Evolutionary conservation across 2,797 vertebrate species (phyloP).

Genomic region (Emydoidea blandingii): DNA sequence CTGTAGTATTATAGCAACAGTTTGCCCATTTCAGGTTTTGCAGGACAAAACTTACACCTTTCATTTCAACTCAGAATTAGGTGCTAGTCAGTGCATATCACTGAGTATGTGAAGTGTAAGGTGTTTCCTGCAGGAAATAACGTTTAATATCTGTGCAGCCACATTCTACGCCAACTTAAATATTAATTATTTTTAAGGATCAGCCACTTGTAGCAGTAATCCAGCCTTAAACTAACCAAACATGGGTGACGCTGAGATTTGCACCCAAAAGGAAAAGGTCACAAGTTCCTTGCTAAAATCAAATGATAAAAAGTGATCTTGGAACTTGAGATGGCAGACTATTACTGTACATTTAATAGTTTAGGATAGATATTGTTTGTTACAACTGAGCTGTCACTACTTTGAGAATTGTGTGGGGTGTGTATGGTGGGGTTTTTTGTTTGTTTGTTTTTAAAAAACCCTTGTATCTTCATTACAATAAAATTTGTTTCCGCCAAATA

Average conservation of each 20-base stretch:
- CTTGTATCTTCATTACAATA: not conserved
- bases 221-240: not conserved
- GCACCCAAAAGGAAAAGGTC: not conserved
- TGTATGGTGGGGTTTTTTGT: not conserved
- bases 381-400: not conserved
- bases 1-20: not conserved
- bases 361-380: not conserved
- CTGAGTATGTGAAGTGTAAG: not conserved
- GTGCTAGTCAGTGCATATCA: not conserved
- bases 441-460: too few species aligned
- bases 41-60: not conserved
- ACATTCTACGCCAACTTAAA: not conserved
- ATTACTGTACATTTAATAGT: not conserved
- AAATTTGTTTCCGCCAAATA: not conserved
- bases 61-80: not conserved
- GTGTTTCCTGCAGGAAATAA: not conserved
- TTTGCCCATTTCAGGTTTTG: not conserved
- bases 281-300: not conserved
- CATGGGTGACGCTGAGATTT: not conserved
- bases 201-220: not conserved
- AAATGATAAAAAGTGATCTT: not conserved
- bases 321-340: not conserved
- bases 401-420: not conserved
- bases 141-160: not conserved
- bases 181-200: not conserved